Conservation (phyloP, 2,888 invertebrate species). For the Harpalus rufipes region DNA sequence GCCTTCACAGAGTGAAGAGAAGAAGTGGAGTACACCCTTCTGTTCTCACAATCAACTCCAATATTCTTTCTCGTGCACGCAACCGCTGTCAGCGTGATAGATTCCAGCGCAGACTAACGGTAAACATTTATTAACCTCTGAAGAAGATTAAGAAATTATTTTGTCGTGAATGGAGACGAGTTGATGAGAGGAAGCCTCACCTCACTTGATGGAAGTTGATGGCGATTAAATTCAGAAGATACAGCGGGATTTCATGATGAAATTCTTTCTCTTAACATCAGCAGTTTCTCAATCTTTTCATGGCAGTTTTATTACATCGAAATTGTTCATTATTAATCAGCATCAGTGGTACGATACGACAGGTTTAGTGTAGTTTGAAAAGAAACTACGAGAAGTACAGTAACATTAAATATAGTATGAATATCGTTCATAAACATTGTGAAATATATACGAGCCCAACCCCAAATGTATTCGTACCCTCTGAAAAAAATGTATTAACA, state of each 20-base stretch:
- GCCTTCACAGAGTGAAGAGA: background rate
- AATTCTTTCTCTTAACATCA: background rate
- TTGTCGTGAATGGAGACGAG: constrained; percentile 25
- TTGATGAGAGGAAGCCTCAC: constrained; percentile 5
- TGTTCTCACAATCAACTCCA: constrained; percentile 17
- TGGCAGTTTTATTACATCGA: background rate
- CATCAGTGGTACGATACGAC: no score
- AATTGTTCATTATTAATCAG: background rate
- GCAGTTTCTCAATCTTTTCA: background rate
- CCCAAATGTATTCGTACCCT: no score
- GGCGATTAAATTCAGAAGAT: constrained; percentile 21
- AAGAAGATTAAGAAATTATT: constrained; percentile 35
- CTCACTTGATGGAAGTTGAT: constrained; percentile 13
- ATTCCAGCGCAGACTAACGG: constrained; percentile 13
- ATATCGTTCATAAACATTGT: no score
- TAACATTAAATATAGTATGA: no score
- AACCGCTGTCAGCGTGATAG: constrained; percentile 39
- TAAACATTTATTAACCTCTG: constrained; percentile 38
- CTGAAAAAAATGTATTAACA: no score
- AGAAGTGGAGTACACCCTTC: constrained; percentile 14
- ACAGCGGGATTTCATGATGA: background rate
- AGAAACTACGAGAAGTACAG: no score
- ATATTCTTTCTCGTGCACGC: background rate
- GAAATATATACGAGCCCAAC: no score
- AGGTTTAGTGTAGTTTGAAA: no score